Base-by-base conservation (phyloP, 2,888 invertebrate genomes). In the Cephus rjabovi region DNA sequence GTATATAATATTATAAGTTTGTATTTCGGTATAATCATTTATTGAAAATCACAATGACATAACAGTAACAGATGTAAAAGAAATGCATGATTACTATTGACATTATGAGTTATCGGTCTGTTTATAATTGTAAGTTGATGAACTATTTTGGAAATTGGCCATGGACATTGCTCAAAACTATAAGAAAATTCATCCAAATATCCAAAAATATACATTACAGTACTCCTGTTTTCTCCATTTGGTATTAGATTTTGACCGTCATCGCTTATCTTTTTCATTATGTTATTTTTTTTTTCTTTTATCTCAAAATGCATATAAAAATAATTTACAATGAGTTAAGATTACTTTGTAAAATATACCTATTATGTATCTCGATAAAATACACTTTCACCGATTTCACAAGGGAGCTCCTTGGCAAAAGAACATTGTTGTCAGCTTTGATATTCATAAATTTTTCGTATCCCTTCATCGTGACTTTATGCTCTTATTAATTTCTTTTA, bases 281-380 rank as follows among this genome's bases (percentile, higher is more conserved):
- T 56, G 23, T 56, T 9, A 6, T 56, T 56, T 11, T 76, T 35
- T 35, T 68, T 83, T 81, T 78, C 74, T 81, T 83, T 56, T 33
- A 71, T 84, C 82, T 79, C 84, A 88, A 88, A 89, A 87, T 86
- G 81, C 82, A 85, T 89, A 89, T 83, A 89, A 89, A 89, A 89
- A 90, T 89, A 89, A 86, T 87, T 83, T 87, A 85, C 81, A 83
- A 86, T 81, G 86, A 83, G 83, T 87, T 88, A 85, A 87, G 76
- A 82, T 85, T 82, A 83, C 82, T 83, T 86, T 87, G 82, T 81
- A 85, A 85, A 84, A 87, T 87, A 82, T 82, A 81, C 76, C 69
- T 77, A 70, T 70, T 34, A 83, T 83, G 77, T 73, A 82, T 81
- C 79, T 80, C 56, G 33, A 81, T 76, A 78, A 80, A 80, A 81